Conservation (phyloP, 2,797 vertebrate genomes). For the Parauchenoglanis punctatus region DNA sequence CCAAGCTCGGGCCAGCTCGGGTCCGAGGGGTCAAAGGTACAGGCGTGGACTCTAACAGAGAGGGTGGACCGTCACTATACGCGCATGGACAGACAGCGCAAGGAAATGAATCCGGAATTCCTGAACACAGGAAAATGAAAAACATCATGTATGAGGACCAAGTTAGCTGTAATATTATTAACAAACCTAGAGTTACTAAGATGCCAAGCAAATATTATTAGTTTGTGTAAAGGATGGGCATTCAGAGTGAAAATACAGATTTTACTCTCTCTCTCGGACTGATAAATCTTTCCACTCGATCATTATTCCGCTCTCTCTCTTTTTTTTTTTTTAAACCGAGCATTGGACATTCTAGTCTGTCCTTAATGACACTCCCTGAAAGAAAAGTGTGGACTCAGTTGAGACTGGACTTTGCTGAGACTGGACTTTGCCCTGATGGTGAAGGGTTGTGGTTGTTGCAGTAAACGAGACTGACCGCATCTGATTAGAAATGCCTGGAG, state of each 20-base stretch:
- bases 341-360: background rate
- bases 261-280: background rate
- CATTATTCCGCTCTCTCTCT: background rate
- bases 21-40: background rate
- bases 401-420: slow-evolving; percentile 20
- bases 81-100: too few species aligned
- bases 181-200: background rate
- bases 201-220: background rate
- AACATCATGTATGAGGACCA: background rate
- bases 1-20: slow-evolving; percentile 1
- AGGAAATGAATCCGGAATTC: background rate
- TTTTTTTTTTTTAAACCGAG: slow-evolving; percentile 13
- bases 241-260: too few species aligned
- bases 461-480: slow-evolving; percentile 44
- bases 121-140: background rate
- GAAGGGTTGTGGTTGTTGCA: slow-evolving; percentile 17
- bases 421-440: slow-evolving; percentile 15
- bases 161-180: background rate
- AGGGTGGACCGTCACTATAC: background rate
- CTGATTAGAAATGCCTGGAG: slow-evolving; percentile 47
- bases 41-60: background rate
- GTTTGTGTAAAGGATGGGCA: background rate
- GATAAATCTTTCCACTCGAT: background rate
- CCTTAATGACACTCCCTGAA: background rate
- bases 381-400: background rate